Conservation (phyloP, 2,113 vertebrate genomes). For the Chitala chitala region DNA sequence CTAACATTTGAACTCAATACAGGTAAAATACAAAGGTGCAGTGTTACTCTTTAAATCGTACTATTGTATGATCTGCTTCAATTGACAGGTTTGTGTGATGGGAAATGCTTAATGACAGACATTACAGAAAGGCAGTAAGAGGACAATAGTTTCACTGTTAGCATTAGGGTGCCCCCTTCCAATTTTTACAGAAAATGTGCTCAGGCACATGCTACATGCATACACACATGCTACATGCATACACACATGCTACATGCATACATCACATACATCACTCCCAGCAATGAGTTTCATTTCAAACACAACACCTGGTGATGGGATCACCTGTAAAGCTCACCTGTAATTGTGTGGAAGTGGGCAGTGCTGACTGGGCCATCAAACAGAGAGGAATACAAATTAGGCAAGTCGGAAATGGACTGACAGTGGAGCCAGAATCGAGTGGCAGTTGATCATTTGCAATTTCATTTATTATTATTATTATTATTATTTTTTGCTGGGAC, state of each 20-base stretch:
- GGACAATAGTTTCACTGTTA: no score
- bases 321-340: not conserved
- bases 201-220: not conserved
- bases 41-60: not conserved
- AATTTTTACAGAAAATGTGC: no score
- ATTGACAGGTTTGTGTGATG: no score
- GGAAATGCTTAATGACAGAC: no score
- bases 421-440: conserved; percentile 36
- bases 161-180: no score
- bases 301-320: not conserved
- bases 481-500: conserved; percentile 39
- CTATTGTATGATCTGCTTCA: no score
- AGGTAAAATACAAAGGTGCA: not conserved
- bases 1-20: not conserved
- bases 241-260: not conserved
- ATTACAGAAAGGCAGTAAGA: no score
- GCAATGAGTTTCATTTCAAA: no score
- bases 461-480: no score
- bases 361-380: not conserved
- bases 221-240: not conserved
- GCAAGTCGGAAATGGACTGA: conserved; percentile 33
- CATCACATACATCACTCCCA: no score
- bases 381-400: not conserved
- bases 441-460: conserved; percentile 44
- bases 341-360: not conserved